Conservation (phyloP, 2,888 invertebrate genomes). For the Ligdia adustata region DNA sequence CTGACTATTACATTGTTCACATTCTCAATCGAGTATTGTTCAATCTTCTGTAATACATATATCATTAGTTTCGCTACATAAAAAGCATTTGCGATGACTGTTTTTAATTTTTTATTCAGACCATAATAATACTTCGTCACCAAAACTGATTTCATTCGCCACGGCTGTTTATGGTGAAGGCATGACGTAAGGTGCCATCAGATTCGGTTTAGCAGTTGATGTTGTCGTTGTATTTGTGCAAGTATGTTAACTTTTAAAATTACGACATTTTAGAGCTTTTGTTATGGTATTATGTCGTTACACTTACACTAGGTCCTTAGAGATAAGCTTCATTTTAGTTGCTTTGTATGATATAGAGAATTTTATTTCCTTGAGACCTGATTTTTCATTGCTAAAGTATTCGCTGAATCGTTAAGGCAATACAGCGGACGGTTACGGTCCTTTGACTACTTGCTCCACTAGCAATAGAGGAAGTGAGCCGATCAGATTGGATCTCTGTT, state of each 20-base stretch:
- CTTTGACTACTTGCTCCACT: too few relatives aligned
- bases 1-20: not conserved
- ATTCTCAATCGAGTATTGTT: slow-evolving; percentile 3
- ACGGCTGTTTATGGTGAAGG: slow-evolving; percentile 37
- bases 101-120: slow-evolving; percentile 2
- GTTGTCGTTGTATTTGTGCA: slow-evolving; percentile 30
- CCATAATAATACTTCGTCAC: slow-evolving; percentile 13
- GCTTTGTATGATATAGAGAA: too few relatives aligned
- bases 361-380: too few relatives aligned
- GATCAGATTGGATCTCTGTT: too few relatives aligned
- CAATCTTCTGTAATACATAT: slow-evolving; percentile 10
- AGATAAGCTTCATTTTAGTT: too few relatives aligned
- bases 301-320: too few relatives aligned
- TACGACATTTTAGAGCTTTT: too few relatives aligned
- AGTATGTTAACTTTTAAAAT: not conserved
- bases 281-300: too few relatives aligned
- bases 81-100: slow-evolving; percentile 11
- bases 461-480: too few relatives aligned
- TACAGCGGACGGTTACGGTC: too few relatives aligned
- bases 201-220: slow-evolving; percentile 10
- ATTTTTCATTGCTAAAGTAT: too few relatives aligned
- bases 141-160: slow-evolving; percentile 19
- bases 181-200: slow-evolving; percentile 44
- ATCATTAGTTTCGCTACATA: slow-evolving; percentile 11
- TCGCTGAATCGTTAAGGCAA: too few relatives aligned